A percentile compares a stretch with the other conserved stretches of the same genome.
These are phyloP conservation scores for Tiliqua scincoides DNA, from an alignment of 2,113 vertebrate species.

Conservation along the genomic window DNA sequence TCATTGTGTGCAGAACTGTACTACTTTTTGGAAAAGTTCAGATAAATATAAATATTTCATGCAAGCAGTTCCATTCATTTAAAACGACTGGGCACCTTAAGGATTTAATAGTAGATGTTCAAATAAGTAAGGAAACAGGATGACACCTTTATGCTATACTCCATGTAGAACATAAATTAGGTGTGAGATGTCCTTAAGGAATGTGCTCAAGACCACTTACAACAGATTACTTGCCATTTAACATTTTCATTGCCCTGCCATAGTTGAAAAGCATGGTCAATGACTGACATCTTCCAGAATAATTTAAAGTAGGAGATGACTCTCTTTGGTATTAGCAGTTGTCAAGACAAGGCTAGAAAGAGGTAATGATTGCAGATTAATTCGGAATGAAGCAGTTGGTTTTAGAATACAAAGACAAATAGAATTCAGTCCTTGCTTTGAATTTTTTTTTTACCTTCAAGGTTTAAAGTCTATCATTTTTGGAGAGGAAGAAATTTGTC, in stretches of 20 bases:
- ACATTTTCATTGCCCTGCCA: not conserved
- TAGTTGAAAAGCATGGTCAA: not conserved
- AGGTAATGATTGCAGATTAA: not conserved
- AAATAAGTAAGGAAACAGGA: not conserved
- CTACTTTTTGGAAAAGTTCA: not conserved
- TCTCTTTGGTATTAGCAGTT: not conserved
- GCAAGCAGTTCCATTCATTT: not conserved
- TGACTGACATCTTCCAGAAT: not conserved
- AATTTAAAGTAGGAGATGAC: not conserved
- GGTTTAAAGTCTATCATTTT: not conserved
- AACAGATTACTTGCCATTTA: not conserved
- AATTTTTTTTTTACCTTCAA: not conserved
- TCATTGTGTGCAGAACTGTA: not conserved
- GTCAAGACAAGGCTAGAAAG: not conserved
- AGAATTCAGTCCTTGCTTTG: not conserved
- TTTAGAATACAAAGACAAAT: too few relatives aligned
- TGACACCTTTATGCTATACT: not conserved
- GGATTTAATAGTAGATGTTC: not conserved
- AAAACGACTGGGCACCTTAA: not conserved
- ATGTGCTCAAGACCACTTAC: not conserved
- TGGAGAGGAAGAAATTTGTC: not conserved
- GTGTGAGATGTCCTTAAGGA: not conserved
- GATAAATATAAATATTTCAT: not conserved
- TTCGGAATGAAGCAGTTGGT: not conserved
- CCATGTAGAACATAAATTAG: constrained; percentile 4